Base-by-base conservation (phyloP, 2,888 invertebrate genomes). In the Diloba caeruleocephala region DNA sequence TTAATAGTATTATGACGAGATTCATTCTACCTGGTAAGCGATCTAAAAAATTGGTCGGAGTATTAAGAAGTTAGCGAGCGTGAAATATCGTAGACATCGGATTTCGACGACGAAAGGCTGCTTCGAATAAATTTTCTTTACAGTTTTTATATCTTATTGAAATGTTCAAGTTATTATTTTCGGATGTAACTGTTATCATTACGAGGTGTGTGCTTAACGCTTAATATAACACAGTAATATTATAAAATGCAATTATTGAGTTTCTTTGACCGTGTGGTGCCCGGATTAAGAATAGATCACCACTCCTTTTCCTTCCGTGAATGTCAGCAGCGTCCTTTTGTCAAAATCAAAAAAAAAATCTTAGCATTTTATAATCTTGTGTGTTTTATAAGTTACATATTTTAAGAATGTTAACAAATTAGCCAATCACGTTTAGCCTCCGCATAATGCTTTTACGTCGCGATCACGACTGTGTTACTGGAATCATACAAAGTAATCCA, bases 1-100 rank as follows among this genome's bases (percentile, higher is more conserved):
- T 88, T 85, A 66, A 86, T n/a, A n/a, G 87, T 89, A 89, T 84
- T 89, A 89, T 87, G 84, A 85, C 85, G 83, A 79, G 81, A 55
- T 81, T 79, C 83, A 79, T 82, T n/a, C 79, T 84, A 87, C 87
- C 89, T 88, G 89, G 85, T 87, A 87, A 86, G 85, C 84, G 81
- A 78, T 76, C 79, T 81, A 78, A 74, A 80, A 87, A 81, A 89
- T 87, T 85, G 82, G 82, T 85, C 83, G 79, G 81, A 79, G 81
- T 84, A 84, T 79, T 84, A 78, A 78, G 75, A 87, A 88, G 82
- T 86, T 85, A 79, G 77, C 81, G 66, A 70, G 79, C 82, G 83
- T 84, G 77, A 87, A 89, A 87, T 86, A 84, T 85, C 81, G 78
- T 80, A 76, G 80, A 77, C 82, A 79, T 81, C 72, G 70, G 70